phyloP scores from a whole-genome alignment of 2,113 vertebrate genomes.

The Phalacrocorax pelagicus region DNA sequence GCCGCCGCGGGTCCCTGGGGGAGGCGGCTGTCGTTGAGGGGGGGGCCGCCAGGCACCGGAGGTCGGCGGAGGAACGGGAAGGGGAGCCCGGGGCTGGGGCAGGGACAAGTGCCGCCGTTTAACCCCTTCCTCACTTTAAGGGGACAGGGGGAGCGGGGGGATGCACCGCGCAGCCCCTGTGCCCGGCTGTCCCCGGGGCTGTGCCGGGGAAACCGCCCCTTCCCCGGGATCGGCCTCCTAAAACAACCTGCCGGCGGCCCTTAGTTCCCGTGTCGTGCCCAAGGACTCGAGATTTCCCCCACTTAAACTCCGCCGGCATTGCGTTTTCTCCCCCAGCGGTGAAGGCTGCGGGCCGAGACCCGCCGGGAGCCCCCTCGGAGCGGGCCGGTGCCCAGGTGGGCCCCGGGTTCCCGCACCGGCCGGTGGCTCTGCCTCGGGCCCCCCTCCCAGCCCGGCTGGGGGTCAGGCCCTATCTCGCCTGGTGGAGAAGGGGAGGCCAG shows the following conservation, averaged over 20 bases:
- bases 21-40: not conserved
- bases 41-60: not conserved
- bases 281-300: not conserved
- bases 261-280: not conserved
- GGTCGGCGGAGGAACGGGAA: no score
- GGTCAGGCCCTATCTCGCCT: not conserved
- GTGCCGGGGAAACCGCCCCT: fast-evolving
- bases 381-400: not conserved
- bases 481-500: not conserved
- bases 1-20: fast-evolving
- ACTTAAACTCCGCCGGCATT: not conserved
- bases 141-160: not conserved
- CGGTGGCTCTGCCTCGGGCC: not conserved
- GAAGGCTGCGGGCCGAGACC: no score
- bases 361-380: not conserved
- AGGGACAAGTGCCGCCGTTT: not conserved
- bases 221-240: not conserved
- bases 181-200: not conserved
- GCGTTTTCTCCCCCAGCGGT: not conserved
- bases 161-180: not conserved
- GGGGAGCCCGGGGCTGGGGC: not conserved
- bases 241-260: not conserved
- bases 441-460: not conserved
- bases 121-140: not conserved
- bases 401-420: not conserved